Evolutionary conservation across 1,140 invertebrate species (phyloP), one percentile per base, ranked within the genome.

Genomic region (Hyles euphorbiae): DNA sequence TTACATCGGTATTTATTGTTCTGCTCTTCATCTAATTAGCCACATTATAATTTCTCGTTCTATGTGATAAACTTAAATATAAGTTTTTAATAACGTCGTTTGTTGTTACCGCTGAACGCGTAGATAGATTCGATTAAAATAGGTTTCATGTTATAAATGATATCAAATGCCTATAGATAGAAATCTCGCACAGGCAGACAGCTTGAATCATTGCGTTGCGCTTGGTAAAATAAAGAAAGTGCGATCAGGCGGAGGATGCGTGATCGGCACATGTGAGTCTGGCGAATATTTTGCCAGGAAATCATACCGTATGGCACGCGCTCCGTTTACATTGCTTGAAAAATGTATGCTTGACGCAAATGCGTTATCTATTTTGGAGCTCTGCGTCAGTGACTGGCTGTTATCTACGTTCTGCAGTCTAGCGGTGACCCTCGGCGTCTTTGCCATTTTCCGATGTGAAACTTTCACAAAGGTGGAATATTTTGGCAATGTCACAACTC

Each of bases 261-360:
- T 83, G 81, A 74, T 74, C 56, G 48, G 60, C 62, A 69, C 63
- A 60, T 74, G 73, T 74, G 72, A 78, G 66, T 76, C 68, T 74
- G 64, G 74, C 71, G 63, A 74, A 80, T 82, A 78, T 80, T 83
- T 83, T 74, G 82, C 78, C 81, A 85, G 81, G 82, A 85, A 86
- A 81, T 79, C 68, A 61, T 77, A 82, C 63, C 63, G 74, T 79
- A 76, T 78, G 71, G 80, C 74, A 74, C 74, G 78, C 78, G 78
- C 70, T 79, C 65, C 71, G 80, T 85, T 81, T 86, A 81, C 79
- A 76, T 70, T 76, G 81, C 74, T 81, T 81, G 80, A 88, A 88
- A 88, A 88, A 88, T 88, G 75, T 75, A 63, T 75, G 78, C 78
- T 88, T 88, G 85, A 88, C 85, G 85, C 85, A 88, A 87, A 87